A percentile compares a stretch with the other conserved stretches of the same genome.
phyloP scores from a whole-genome alignment of 2,888 invertebrate genomes.

The Hirtodrosophila cameraria region DNA sequence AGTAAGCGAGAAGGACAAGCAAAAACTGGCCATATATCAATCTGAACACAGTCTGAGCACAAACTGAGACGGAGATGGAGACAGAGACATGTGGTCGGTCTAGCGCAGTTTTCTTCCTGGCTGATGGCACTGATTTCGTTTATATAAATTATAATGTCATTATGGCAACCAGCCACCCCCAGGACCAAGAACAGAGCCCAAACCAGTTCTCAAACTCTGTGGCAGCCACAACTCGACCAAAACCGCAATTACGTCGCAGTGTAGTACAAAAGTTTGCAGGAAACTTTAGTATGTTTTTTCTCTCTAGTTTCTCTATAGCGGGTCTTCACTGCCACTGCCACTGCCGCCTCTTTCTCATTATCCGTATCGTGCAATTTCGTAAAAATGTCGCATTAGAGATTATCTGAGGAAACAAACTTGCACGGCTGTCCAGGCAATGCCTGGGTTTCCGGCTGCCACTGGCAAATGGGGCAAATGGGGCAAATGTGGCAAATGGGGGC shows the following conservation, averaged over 20 bases:
- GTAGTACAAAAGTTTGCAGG: conserved; percentile 50
- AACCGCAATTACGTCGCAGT: conserved; percentile 65
- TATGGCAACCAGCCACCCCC: conserved; percentile 71
- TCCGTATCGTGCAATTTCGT: conserved; percentile 81
- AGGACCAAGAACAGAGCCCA: background rate
- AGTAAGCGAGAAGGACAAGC: conserved; percentile 16
- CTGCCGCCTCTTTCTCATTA: conserved; percentile 73
- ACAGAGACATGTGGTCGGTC: conserved; percentile 38
- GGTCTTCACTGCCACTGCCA: conserved; percentile 16
- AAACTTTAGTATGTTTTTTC: conserved; percentile 16
- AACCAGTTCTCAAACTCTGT: conserved; percentile 15
- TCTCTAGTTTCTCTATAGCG: too few species aligned
- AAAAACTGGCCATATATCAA: conserved; percentile 73
- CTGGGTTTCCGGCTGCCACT: conserved; percentile 8
- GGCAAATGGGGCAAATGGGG: conserved; percentile 16
- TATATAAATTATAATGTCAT: conserved; percentile 83
- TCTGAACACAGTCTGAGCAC: conserved; percentile 45
- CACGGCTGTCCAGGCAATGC: conserved; percentile 41
- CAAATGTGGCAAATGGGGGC: too few species aligned
- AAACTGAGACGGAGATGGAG: too few species aligned
- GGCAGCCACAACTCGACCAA: conserved; percentile 34
- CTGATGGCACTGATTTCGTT: conserved; percentile 75
- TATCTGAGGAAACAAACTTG: conserved; percentile 81
- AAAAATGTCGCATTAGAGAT: conserved; percentile 82
- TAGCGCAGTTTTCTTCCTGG: conserved; percentile 9